Evolutionary conservation across 1,140 invertebrate genomes (phyloP), one percentile per base, ranked within the genome.

Genomic region (Reticulitermes speratus): DNA sequence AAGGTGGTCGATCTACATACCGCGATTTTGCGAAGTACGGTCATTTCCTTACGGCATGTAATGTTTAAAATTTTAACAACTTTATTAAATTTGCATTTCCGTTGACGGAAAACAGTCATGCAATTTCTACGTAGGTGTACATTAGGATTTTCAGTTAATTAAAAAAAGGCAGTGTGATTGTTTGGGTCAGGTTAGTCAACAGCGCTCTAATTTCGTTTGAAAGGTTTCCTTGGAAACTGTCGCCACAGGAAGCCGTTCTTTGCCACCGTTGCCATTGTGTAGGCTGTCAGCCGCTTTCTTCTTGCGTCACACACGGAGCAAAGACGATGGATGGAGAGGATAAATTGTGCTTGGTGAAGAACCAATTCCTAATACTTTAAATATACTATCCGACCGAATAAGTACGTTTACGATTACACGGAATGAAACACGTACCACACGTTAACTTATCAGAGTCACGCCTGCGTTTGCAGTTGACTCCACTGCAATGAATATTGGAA

Each of bases 201-300:
- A 75, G 65, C 65, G 65, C 9, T 75, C 25, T 75, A 75, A 75
- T 75, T 75, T 75, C n/a, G 65, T 75, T 75, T 75, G 65, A n/a
- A 75, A 75, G 65, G 65, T 75, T 75, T 75, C 65, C 65, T 1
- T 75, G 65, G 65, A 75, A 75, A 75, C 65, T 75, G 65, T 75
- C 3, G 65, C n/a, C 65, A 14, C 25, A 30, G 65, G 65, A 75
- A 75, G 65, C 65, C 65, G 5, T 30, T 75, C 65, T 65, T 1
- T 9, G n/a, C 25, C 65, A n/a, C 16, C 25, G 65, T 75, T 59
- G 25, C 65, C 8, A 75, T 19, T 1, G 52, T 16, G 14, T 16
- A 55, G 19, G 9, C 48, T 48, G 52, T 55, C 52, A 16, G 38
- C 38, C 38, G 38, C 19, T 12, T 55, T 5, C 14, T 16, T 16